Evolutionary conservation across 2,888 invertebrate species (phyloP), one percentile per base, ranked within the genome.

Genomic region (Apodemia zela): DNA sequence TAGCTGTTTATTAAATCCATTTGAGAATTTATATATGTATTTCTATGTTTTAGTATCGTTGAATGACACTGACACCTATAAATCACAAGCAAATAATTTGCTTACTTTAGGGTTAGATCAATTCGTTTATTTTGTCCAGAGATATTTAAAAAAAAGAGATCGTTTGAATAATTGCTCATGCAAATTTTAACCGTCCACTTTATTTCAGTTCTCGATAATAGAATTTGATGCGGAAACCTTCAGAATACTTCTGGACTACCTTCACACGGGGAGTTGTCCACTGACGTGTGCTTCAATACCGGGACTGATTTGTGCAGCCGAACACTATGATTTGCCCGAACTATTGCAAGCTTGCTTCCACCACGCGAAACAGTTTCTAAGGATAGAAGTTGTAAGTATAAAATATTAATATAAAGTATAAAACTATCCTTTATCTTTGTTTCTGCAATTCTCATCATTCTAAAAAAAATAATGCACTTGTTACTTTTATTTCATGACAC

Each of bases 191-290:
- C 33, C 6, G 6, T 33, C 6, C 7, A 8, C 74, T 73, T 63
- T 69, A 64, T 88, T 87, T n/a, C 91, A 96, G 95, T 98, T 98
- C 89, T 96, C 96, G 71, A 97, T 98, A 80, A 98, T 98, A 79
- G 98, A 98, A 88, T 98, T 98, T 86, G 98, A 98, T 88, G 96
- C 97, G 58, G 98, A 98, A 72, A 98, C 98, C 11, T 98, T 98
- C 88, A 94, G 97, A 68, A 96, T 97, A 74, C 93, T 98, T 3
- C 90, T 98, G 84, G 97, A 98, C 87, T 98, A 98, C 86, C 92
- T 98, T 69, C 98, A 98, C 86, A 98, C 97, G 17, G 98, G 98
- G 65, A 97, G 97, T 65, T 98, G 98, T 85, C 97, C 97, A 0
- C 87, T 98, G 60, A 98, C 98, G 2, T 98, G 98, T 87, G 96